phyloP scores from a whole-genome alignment of 2,888 invertebrate species.

The Litoditis marina region DNA sequence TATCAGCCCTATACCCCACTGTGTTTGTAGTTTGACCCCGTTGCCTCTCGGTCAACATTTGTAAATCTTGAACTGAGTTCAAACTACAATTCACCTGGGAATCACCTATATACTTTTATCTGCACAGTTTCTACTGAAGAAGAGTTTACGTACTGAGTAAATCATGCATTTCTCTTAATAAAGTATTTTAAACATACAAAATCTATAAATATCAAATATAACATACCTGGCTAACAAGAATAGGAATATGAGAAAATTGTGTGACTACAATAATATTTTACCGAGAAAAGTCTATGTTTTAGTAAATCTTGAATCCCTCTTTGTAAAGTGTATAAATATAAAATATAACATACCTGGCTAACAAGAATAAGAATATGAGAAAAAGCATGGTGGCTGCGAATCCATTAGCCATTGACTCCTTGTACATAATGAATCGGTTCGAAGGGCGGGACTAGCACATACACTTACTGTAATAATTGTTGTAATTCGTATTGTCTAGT shows the following conservation, averaged over 20 bases:
- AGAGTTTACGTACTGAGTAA: not conserved
- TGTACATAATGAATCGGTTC: conserved; percentile 27
- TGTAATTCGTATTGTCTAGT: not conserved
- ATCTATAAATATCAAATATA: conserved; percentile 1
- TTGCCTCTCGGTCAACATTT: too few relatives aligned
- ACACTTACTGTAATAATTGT: too few relatives aligned
- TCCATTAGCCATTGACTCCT: conserved; percentile 42
- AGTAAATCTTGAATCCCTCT: not conserved
- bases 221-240: conserved; percentile 39
- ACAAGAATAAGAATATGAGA: conserved; percentile 38
- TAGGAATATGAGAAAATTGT: conserved; percentile 44
- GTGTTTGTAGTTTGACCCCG: too few relatives aligned
- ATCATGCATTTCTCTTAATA: not conserved
- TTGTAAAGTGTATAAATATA: not conserved
- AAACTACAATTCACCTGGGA: too few relatives aligned
- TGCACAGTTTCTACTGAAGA: too few relatives aligned
- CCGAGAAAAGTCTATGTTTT: too few relatives aligned
- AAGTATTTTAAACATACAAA: too few relatives aligned
- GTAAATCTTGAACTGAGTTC: too few relatives aligned
- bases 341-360: conserved; percentile 33
- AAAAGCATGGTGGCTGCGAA: conserved; percentile 41
- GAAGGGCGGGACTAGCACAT: not conserved
- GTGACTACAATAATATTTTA: too few relatives aligned
- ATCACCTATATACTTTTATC: too few relatives aligned
- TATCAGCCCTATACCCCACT: too few relatives aligned